A percentile compares a stretch with the other conserved stretches of the same genome.
These are phyloP conservation scores for Enteromius afrohamiltoni DNA, from an alignment of 2,797 vertebrate genomes.

Conservation along the genomic window DNA sequence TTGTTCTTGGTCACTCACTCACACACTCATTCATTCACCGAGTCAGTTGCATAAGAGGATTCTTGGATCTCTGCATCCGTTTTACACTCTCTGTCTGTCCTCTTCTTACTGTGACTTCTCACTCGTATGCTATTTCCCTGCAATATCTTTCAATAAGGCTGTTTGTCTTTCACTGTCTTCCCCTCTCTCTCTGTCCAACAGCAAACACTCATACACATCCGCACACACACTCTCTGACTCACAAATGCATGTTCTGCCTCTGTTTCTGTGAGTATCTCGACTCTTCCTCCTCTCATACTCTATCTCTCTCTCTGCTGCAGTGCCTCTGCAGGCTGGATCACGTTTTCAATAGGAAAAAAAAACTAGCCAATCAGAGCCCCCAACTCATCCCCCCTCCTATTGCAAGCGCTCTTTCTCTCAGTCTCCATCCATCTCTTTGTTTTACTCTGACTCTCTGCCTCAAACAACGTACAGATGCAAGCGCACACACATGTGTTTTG, in stretches of 20 bases:
- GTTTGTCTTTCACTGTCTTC: slow-evolving; percentile 14
- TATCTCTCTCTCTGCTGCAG: slow-evolving; percentile 80
- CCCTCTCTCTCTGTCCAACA: slow-evolving; percentile 54
- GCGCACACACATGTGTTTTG: neutral
- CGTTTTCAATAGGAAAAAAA: slow-evolving; percentile 77
- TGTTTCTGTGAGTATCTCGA: slow-evolving; percentile 50
- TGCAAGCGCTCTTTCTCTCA: slow-evolving; percentile 39
- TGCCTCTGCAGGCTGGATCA: slow-evolving; percentile 84
- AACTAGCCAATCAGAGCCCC: slow-evolving; percentile 74
- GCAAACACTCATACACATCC: slow-evolving; percentile 33
- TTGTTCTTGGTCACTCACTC: slow-evolving; percentile 23
- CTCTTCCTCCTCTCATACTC: slow-evolving; percentile 53
- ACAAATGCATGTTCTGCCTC: slow-evolving; percentile 55
- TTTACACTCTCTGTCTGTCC: slow-evolving; percentile 4
- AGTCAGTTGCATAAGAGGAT: slow-evolving; percentile 62
- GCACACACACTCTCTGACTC: slow-evolving; percentile 57
- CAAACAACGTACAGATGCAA: slow-evolving; percentile 19
- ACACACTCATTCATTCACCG: slow-evolving; percentile 53
- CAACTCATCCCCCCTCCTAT: slow-evolving; percentile 50
- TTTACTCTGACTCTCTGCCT: slow-evolving; percentile 39
- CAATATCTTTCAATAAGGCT: slow-evolving; percentile 13
- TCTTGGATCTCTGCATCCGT: slow-evolving; percentile 53
- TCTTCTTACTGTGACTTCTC: slow-evolving; percentile 4
- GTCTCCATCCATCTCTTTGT: slow-evolving; percentile 45
- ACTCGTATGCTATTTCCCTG: neutral